Base-by-base conservation (phyloP, 2,113 vertebrate species). In the Halichoeres trimaculatus region DNA sequence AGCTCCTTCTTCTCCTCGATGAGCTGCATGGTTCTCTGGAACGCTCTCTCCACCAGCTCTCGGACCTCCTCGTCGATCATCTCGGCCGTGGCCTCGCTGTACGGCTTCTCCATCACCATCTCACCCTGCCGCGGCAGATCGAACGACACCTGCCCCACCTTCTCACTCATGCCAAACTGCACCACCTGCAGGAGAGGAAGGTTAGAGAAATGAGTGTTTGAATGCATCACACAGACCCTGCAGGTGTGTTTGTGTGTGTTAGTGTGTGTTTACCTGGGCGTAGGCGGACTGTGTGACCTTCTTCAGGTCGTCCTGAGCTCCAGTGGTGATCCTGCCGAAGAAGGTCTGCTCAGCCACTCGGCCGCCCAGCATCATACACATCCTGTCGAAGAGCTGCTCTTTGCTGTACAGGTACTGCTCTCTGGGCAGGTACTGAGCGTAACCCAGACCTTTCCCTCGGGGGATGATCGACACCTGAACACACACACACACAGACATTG, bases 261-360 rank as follows among this genome's bases (percentile, higher is more conserved):
- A 16, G 41, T 43, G 41, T 43, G 41, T 47, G 43, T 9, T 47
- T 63, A 98, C 98, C 94, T 99, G 98, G 36, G 98, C 96, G 12
- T 99, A 99, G 0, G 98, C 98, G 43, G 96, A 98, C 93, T 99
- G 97, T 0, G 98, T 99, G 76, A 99, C 96, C 89, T 99, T 99
- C 53, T 91, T 94, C 38, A 99, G 90, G 91, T 99, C 98, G 5
- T 99, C 98, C 68, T 99, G 98, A 2, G 98, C 98, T 3, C 97
- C 98, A 0, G 98, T 99, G 57, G 98, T 99, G 76, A 99, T 97
- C 60, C 91, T 95, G 7, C 95, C 93, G 1, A 99, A 99, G 89
- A 99, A 99, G 89, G 98, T 96, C 81, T 99, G 95, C 86, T 99
- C 98, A 0, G 98, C 91, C 8, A 97, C 97, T 0, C 98, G 94